Base-by-base conservation (phyloP, 2,888 invertebrate species). In the Timema cristinae region DNA sequence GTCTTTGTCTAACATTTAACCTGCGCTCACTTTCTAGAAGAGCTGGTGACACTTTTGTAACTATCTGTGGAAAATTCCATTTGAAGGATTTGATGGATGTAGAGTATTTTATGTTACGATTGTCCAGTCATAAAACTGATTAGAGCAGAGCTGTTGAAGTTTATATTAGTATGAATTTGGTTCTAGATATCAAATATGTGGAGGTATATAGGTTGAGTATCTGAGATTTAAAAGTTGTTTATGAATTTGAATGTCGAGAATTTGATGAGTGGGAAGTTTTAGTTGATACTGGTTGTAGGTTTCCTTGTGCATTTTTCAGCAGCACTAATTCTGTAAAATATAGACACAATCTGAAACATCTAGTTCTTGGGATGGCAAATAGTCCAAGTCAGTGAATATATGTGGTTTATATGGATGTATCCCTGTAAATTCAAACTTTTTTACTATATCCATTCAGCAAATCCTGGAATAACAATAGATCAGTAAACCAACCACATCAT, bases 401-500 rank as follows among this genome's bases (percentile, higher is more conserved):
- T 52, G 9, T 50, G 67, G 54, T 56, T 71, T 56, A 7, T 49
- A 15, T 16, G 68, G 68, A 56, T 68, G 56, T 56, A 71, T 68
- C 56, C 71, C 67, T 66, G 67, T 67, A 32, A 52, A 50, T 47
- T 67, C 52, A 54, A 71, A 71, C 10, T 59, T 59, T 13, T 54
- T 71, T 66, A 67, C 49, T n/a, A 69, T 72, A 50, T 71, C 72
- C 51, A 72, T 72, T 9, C 75, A 16, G 59, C 73, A 73, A n/a
- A 72, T 72, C 67, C 69, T 70, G n/a, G 51, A 56, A 63, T 75
- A 75, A 15, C 74, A 71, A 52, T 50, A 32, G 11, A 15, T 48
- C 32, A 76, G 75, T n/a, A 77, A 56, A 8, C 61, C 74, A 69
- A 72, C 74, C 71, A 75, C 67, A 47, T 76, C 75, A 50, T 74